A percentile compares a stretch with the other conserved stretches of the same genome.
Evolutionary conservation across 1,140 invertebrate genomes (phyloP).

Genomic region (Papilio xuthus): DNA sequence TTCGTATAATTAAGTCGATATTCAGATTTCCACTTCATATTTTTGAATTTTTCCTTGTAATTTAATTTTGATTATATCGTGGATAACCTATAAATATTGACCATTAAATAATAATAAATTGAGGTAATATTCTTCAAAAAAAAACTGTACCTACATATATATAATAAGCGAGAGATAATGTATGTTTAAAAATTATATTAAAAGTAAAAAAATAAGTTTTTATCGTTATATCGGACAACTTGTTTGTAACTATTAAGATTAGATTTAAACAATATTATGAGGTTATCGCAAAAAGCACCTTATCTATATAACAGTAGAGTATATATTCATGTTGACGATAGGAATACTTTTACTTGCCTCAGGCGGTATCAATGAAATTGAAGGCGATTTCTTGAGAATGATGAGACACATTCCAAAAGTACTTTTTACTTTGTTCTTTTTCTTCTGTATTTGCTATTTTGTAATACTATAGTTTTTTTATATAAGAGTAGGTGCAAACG

Average conservation of each 20-base stretch:
- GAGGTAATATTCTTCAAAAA: too few species aligned
- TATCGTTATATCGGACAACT: not conserved
- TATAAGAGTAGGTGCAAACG: too few species aligned
- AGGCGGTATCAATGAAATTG: constrained; percentile 15
- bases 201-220: not conserved
- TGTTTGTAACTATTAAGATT: constrained; percentile 17
- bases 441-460: not conserved
- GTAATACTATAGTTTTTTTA: not conserved
- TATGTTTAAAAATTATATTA: not conserved
- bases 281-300: not conserved
- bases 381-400: constrained; percentile 20
- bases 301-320: not conserved
- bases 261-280: not conserved
- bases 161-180: too few species aligned
- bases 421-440: constrained; percentile 8
- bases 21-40: not conserved
- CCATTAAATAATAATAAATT: too few species aligned
- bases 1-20: not conserved
- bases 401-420: constrained; percentile 4
- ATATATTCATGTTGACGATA: not conserved
- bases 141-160: too few species aligned
- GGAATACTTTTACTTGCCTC: not conserved
- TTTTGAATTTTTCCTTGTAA: not conserved
- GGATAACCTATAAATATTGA: too few species aligned
- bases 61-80: not conserved